Conservation (phyloP, 2,113 vertebrate species). For the Xenus cinereus region DNA sequence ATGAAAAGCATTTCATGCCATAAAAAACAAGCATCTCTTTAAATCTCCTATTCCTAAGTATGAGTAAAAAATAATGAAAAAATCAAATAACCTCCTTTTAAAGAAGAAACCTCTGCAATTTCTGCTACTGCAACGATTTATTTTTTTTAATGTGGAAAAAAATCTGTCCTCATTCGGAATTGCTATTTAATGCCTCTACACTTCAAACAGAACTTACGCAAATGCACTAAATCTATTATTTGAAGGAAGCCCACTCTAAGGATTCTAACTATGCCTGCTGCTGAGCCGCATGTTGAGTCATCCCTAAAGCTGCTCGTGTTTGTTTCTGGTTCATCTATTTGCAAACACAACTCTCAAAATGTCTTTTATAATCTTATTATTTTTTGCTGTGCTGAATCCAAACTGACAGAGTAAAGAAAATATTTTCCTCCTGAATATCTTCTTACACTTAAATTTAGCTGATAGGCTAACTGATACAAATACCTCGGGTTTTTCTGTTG, state of each 20-base stretch:
- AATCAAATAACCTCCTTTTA: not conserved
- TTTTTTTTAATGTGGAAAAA: not conserved
- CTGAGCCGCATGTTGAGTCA: not conserved
- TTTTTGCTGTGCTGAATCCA: not conserved
- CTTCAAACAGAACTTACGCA: not conserved
- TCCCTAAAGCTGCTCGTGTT: not conserved
- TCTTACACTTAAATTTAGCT: not conserved
- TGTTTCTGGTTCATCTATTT: not conserved
- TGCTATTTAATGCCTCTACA: not conserved
- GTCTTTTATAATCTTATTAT: not conserved
- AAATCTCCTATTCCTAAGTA: not conserved
- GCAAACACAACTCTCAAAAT: not conserved
- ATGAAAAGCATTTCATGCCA: not conserved
- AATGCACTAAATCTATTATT: not conserved
- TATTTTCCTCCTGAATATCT: not conserved
- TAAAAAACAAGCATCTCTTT: not conserved
- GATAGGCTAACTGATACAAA: not conserved
- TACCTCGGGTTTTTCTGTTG: not conserved
- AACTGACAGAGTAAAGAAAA: not conserved
- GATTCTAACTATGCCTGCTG: not conserved
- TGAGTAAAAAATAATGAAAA: not conserved
- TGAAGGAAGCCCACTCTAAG: not conserved
- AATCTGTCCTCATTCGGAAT: not conserved
- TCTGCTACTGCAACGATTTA: not conserved
- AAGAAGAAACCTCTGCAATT: not conserved